Evolutionary conservation across 2,113 vertebrate species (phyloP), one percentile per base, ranked within the genome.

Genomic region (Microtus richardsoni): DNA sequence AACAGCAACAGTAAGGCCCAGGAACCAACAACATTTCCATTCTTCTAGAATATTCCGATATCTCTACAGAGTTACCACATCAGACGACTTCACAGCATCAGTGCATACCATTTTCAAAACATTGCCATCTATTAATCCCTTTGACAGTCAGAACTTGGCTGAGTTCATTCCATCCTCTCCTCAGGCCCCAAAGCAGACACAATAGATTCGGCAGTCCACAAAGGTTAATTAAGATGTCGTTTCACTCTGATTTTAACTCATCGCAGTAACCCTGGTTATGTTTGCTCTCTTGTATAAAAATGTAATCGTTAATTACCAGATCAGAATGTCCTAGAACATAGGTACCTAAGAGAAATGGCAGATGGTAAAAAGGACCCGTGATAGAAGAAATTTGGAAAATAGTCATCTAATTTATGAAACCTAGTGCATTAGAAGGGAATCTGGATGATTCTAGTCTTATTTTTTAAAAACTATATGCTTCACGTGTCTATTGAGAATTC

Each of bases 181-280:
- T 24, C 52, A 60, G 22, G 2, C 68, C 74, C 41, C 30, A 21
- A 89, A 94, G 89, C 2, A 86, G 33, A 83, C 70, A 96, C 73
- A 33, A 19, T 49, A 77, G 64, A 71, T 88, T 88, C 52, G 90
- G 60, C 39, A 39, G 66, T 85, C 66, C 79, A 85, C 74, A 82
- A 3, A 13, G 73, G 73, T 90, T 97, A 92, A 93, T 93, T 94
- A 91, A 93, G 91, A 93, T 88, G 62, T 44, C 44, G 9, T 82
- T 66, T 92, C 58, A 78, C 58, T 95, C 73, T 95, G 19, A 91
- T 95, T 95, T 95, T 90, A 95, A 92, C 54, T 93, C 22, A 21
- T 47, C 88, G 3, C 41, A 58, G 33, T 64, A 88, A 58, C 28
- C 49, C 26, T 47, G 58, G 49, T 84, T 95, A 64, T 64, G 44